Evolutionary conservation across 2,113 vertebrate species (phyloP).

Genomic region (Morone saxatilis): DNA sequence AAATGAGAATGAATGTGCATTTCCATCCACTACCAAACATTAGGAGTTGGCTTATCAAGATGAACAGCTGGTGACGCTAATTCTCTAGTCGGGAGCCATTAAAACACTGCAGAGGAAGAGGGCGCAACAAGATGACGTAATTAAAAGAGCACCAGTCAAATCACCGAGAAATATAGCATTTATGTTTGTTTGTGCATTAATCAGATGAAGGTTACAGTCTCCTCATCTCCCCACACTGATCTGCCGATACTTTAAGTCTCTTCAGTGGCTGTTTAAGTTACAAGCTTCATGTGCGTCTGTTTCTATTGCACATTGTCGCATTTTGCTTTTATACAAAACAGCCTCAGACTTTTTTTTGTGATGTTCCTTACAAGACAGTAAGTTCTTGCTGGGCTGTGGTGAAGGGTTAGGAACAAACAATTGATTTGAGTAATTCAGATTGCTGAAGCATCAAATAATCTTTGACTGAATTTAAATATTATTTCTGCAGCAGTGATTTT

Average conservation of each 20-base stretch:
- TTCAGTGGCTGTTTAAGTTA: not conserved
- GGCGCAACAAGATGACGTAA: not conserved
- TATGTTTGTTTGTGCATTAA: too few relatives aligned
- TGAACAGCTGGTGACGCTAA: not conserved
- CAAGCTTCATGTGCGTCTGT: not conserved
- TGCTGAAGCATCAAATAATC: not conserved
- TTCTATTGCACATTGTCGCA: not conserved
- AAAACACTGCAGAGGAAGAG: constrained; percentile 6
- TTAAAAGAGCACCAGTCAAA: not conserved
- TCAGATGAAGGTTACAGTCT: not conserved
- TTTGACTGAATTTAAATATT: not conserved
- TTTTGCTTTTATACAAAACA: not conserved
- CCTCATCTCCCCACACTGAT: not conserved
- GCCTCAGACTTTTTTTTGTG: not conserved
- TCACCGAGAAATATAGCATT: not conserved
- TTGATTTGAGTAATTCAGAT: not conserved
- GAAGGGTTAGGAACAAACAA: not conserved
- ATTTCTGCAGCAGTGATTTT: not conserved
- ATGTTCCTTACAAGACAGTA: too few relatives aligned
- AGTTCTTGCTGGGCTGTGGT: not conserved
- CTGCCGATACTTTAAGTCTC: not conserved
- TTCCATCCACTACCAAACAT: too few relatives aligned
- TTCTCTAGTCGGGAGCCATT: not conserved
- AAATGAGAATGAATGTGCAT: not conserved
- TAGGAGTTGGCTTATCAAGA: not conserved